Evolutionary conservation across 2,797 vertebrate genomes (phyloP).

Genomic region (Typhlichthys subterraneus): DNA sequence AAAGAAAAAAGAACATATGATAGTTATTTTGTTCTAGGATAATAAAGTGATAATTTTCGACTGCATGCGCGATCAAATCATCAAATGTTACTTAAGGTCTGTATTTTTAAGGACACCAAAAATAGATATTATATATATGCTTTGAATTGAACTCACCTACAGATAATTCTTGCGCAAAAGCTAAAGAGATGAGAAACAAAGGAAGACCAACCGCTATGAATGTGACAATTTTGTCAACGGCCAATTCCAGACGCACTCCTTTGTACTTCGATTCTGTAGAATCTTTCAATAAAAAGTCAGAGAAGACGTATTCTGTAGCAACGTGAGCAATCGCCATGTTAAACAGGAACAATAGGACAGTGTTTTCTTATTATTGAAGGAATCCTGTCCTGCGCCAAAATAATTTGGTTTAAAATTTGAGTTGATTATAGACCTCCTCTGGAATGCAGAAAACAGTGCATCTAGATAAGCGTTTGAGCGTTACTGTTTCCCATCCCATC

Average conservation of each 20-base stretch:
- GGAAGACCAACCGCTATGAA: slow-evolving; percentile 91
- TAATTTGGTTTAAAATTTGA: neutral
- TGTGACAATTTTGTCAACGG: slow-evolving; percentile 90
- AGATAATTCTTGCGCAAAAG: slow-evolving; percentile 94
- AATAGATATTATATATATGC: neutral
- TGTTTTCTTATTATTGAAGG: slow-evolving; percentile 7
- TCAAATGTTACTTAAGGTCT: neutral
- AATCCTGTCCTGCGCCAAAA: neutral
- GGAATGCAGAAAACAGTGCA: neutral
- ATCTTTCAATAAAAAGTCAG: slow-evolving; percentile 93
- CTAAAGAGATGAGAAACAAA: slow-evolving; percentile 93
- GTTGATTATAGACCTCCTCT: neutral
- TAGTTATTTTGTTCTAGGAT: neutral
- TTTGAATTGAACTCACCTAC: slow-evolving; percentile 81
- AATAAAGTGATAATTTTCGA: neutral
- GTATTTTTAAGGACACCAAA: neutral
- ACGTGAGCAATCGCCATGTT: slow-evolving; percentile 91
- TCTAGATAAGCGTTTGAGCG: neutral
- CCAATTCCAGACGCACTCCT: slow-evolving; percentile 90
- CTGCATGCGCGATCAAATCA: neutral
- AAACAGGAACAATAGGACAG: slow-evolving; percentile 24
- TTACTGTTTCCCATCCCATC: slow-evolving; percentile 29
- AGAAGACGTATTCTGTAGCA: slow-evolving; percentile 95
- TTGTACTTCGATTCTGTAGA: slow-evolving; percentile 86
- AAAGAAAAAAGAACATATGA: neutral